phyloP scores from a whole-genome alignment of 2,888 invertebrate genomes.

The Pyrrhosoma nymphula region DNA sequence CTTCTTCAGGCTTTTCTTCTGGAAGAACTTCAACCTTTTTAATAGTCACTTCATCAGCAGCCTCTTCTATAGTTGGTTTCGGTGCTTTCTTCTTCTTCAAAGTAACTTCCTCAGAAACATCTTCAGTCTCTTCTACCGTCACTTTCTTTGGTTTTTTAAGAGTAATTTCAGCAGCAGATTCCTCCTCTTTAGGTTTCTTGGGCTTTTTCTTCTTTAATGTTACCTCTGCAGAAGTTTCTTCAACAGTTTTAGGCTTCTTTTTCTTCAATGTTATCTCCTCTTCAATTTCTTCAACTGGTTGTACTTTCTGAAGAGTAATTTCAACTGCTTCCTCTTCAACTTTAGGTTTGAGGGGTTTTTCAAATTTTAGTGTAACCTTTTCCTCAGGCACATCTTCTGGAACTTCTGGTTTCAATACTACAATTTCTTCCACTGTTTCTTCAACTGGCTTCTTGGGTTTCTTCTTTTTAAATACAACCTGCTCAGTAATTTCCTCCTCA shows the following conservation, averaged over 20 bases:
- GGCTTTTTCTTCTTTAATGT: conserved; percentile 75
- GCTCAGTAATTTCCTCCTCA: conserved; percentile 75
- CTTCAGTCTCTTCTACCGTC: conserved; percentile 73
- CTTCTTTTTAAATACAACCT: conserved; percentile 72
- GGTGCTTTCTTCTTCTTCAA: conserved; percentile 69
- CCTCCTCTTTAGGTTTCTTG: conserved; percentile 75
- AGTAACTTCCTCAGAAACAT: conserved; percentile 49
- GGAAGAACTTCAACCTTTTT: conserved; percentile 68
- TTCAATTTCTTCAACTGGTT: conserved; percentile 74
- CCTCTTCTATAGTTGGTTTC: conserved; percentile 69
- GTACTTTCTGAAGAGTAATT: conserved; percentile 72
- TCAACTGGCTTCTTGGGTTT: conserved; percentile 70
- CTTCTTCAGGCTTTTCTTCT: conserved; percentile 75
- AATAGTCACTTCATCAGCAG: conserved; percentile 69
- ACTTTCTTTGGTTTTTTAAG: conserved; percentile 68
- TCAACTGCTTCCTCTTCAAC: conserved; percentile 71
- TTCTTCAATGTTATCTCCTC: conserved; percentile 72
- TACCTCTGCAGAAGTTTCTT: conserved; percentile 76
- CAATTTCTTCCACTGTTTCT: conserved; percentile 59
- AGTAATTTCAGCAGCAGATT: conserved; percentile 68
- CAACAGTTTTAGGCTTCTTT: conserved; percentile 71
- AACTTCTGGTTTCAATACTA: conserved; percentile 66
- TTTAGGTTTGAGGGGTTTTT: conserved; percentile 71
- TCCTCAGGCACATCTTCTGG: conserved; percentile 70
- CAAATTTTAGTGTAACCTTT: conserved; percentile 70